Conservation (phyloP, 2,888 invertebrate species). For the Chrysotoxum bicinctum region DNA sequence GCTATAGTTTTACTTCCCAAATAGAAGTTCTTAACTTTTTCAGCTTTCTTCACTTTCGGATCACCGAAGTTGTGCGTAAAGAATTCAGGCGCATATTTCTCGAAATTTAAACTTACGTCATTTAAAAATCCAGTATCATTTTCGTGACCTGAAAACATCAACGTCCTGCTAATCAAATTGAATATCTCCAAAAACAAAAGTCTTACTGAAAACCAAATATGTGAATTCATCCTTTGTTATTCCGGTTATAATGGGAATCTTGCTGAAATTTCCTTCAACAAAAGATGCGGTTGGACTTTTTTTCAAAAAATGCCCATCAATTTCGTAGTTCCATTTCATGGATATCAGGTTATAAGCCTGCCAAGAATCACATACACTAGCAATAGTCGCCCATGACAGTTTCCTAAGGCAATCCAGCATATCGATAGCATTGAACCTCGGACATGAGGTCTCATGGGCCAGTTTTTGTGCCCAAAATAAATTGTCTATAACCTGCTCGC, state of each 20-base stretch:
- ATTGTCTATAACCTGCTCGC: conserved; percentile 82
- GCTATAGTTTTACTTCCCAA: conserved; percentile 57
- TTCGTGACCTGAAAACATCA: conserved; percentile 71
- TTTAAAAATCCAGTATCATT: conserved; percentile 74
- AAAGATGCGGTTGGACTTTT: conserved; percentile 83
- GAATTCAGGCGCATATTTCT: conserved; percentile 77
- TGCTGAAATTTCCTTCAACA: conserved; percentile 82
- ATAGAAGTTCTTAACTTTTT: conserved; percentile 72
- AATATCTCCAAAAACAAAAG: background rate
- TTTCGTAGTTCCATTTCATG: conserved; percentile 81
- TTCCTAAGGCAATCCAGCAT: conserved; percentile 84
- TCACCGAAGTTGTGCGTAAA: conserved; percentile 81
- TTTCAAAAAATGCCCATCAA: conserved; percentile 85
- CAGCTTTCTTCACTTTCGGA: background rate
- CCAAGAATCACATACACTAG: conserved; percentile 75
- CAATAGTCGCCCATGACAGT: conserved; percentile 75
- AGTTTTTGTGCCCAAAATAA: conserved; percentile 84
- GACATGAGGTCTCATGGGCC: conserved; percentile 84
- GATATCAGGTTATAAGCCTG: conserved; percentile 75
- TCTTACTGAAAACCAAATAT: conserved; percentile 78
- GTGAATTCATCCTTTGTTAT: conserved; percentile 84
- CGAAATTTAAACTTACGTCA: conserved; percentile 76
- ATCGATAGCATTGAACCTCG: conserved; percentile 82
- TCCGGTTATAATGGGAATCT: conserved; percentile 85
- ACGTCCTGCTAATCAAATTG: background rate